These are phyloP conservation scores for Torymus aiolomorphi DNA, from an alignment of 2,888 invertebrate species.

Conservation along the genomic window DNA sequence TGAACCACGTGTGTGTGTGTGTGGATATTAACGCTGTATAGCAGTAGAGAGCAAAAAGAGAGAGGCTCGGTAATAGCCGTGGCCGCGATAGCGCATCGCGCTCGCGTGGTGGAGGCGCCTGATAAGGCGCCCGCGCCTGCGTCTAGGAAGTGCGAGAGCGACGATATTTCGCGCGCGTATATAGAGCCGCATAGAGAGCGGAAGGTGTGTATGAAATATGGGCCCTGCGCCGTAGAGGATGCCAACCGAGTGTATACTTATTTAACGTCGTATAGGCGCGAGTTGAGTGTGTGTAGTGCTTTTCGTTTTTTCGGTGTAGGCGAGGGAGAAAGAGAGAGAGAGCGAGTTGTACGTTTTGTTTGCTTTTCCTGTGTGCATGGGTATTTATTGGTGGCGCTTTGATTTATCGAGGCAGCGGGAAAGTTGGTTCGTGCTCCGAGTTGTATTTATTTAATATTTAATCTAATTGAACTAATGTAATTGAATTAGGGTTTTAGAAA, in stretches of 20 bases:
- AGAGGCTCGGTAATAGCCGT: conserved; percentile 39
- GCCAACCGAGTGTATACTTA: conserved; percentile 30
- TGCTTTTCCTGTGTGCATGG: not conserved
- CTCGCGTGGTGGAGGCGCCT: conserved; percentile 17
- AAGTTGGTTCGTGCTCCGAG: too few relatives aligned
- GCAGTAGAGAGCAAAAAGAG: conserved; percentile 20
- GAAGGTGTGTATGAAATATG: conserved; percentile 44
- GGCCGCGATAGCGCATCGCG: conserved; percentile 51
- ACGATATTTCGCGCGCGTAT: conserved; percentile 37
- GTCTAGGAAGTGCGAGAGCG: conserved; percentile 38
- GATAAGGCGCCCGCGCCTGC: conserved; percentile 41
- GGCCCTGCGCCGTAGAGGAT: not conserved
- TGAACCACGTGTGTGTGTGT: conserved; percentile 23
- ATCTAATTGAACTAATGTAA: too few relatives aligned
- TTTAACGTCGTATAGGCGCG: conserved; percentile 30
- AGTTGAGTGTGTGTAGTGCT: not conserved
- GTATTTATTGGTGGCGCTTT: conserved; percentile 31
- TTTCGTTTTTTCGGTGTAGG: not conserved
- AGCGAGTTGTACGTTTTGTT: not conserved
- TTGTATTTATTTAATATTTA: too few relatives aligned
- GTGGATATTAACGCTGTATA: conserved; percentile 39
- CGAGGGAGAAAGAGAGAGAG: too few relatives aligned
- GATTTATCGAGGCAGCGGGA: conserved; percentile 10
- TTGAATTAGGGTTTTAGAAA: too few relatives aligned
- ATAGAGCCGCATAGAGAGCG: not conserved